Conservation (phyloP, 2,113 vertebrate species). For the Coryphaenoides rupestris region DNA sequence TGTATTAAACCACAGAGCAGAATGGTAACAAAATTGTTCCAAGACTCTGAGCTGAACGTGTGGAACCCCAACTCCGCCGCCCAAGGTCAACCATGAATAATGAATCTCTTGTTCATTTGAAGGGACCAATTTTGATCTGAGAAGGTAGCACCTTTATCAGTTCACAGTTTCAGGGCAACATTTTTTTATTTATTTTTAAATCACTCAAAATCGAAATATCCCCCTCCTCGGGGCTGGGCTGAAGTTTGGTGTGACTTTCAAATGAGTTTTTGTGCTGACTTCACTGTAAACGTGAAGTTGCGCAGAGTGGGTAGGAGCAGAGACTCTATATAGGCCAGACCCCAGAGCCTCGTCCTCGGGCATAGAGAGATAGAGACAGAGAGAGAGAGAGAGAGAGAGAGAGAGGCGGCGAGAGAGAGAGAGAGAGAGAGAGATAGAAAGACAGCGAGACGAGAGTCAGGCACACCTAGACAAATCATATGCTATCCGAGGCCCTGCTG, state of each 20-base stretch:
- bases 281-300: slow-evolving; percentile 37
- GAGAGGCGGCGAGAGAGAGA: too few relatives aligned
- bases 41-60: too few relatives aligned
- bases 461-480: slow-evolving; percentile 22
- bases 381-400: too few relatives aligned
- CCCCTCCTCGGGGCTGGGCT: slow-evolving; percentile 27
- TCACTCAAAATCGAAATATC: slow-evolving; percentile 55
- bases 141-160: slow-evolving; percentile 53
- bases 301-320: too few relatives aligned
- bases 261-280: slow-evolving; percentile 44
- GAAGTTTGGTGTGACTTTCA: slow-evolving; percentile 55
- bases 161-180: slow-evolving; percentile 41
- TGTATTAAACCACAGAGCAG: too few relatives aligned
- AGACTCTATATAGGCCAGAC: slow-evolving; percentile 59
- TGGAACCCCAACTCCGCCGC: too few relatives aligned
- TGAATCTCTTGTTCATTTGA: slow-evolving; percentile 46
- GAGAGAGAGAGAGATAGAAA: too few relatives aligned
- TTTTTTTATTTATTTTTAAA: slow-evolving; percentile 7
- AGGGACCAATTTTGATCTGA: slow-evolving; percentile 46
- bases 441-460: too few relatives aligned
- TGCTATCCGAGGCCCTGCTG: slow-evolving; percentile 19
- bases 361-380: too few relatives aligned
- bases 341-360: slow-evolving; percentile 55
- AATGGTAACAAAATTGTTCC: too few relatives aligned
- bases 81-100: slow-evolving; percentile 61